Percentiles rank a stretch among this genome's conserved stretches.
These are phyloP conservation scores for Tribolium madens DNA, from an alignment of 1,140 invertebrate species.

Conservation along the genomic window DNA sequence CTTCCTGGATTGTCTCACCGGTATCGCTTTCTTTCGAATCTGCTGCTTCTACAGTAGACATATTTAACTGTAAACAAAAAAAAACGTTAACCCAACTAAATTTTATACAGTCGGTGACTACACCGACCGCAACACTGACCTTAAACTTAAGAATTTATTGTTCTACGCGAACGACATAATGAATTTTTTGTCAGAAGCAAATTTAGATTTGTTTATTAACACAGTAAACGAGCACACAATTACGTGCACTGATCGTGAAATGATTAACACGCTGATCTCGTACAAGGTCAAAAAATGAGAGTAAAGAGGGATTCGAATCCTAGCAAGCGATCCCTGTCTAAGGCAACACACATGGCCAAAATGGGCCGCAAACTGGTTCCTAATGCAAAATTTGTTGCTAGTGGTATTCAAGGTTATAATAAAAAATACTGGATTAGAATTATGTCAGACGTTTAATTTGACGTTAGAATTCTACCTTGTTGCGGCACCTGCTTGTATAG, in stretches of 20 bases:
- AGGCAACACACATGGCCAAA: neutral
- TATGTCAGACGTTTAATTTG: constrained; percentile 25
- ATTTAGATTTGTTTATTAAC: constrained; percentile 1
- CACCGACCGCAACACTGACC: constrained; percentile 20
- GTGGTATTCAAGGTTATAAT: constrained; percentile 5
- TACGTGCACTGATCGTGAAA: constrained; percentile 6
- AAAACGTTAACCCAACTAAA: neutral
- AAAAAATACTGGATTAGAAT: constrained; percentile 5
- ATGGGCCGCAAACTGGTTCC: constrained; percentile 2
- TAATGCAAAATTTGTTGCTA: constrained; percentile 26
- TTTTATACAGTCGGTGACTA: constrained; percentile 11
- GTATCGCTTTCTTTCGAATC: constrained; percentile 10
- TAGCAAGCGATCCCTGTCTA: neutral
- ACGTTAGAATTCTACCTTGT: constrained; percentile 11
- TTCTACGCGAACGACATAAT: constrained; percentile 1
- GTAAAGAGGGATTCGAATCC: neutral
- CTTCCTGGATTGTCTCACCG: constrained; percentile 22
- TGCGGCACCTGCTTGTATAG: neutral
- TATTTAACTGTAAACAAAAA: constrained; percentile 48
- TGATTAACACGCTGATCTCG: constrained; percentile 7
- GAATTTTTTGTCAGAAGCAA: neutral
- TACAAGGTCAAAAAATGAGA: constrained; percentile 10
- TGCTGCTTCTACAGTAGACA: constrained; percentile 36
- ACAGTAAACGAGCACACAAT: neutral
- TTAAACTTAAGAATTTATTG: constrained; percentile 26